Percentiles rank a stretch among this genome's conserved stretches.
These are phyloP conservation scores for Sarcophaga bullata DNA, from an alignment of 1,140 invertebrate species.

Conservation along the genomic window DNA sequence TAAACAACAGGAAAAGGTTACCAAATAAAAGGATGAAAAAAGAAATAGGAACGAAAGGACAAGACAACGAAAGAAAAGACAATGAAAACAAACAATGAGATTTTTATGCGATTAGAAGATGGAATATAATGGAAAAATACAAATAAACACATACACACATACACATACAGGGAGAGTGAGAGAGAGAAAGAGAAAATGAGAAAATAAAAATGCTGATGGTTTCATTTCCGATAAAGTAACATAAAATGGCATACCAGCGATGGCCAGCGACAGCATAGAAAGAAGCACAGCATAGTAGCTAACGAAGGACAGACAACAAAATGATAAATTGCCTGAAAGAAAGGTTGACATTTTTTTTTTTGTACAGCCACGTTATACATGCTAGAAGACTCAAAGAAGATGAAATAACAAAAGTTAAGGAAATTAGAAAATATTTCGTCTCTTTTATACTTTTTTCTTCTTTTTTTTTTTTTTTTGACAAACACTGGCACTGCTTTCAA, in stretches of 20 bases:
- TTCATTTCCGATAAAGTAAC: slow-evolving; percentile 36
- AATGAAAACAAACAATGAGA: slow-evolving; percentile 40
- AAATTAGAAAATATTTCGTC: slow-evolving; percentile 26
- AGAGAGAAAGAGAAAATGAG: no score
- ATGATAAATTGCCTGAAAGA: slow-evolving; percentile 40
- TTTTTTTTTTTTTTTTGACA: no score
- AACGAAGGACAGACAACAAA: slow-evolving; percentile 27
- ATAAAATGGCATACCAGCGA: slow-evolving; percentile 30
- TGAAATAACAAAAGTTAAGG: slow-evolving; percentile 41
- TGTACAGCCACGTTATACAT: not conserved
- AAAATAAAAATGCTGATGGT: slow-evolving; percentile 40
- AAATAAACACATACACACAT: no score
- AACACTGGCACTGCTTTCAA: not conserved
- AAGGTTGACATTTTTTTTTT: slow-evolving; percentile 33
- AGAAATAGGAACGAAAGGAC: not conserved
- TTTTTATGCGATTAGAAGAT: slow-evolving; percentile 30
- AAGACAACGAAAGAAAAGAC: slow-evolving; percentile 23
- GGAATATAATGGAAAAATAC: not conserved
- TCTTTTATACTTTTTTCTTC: no score
- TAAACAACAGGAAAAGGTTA: slow-evolving; percentile 29
- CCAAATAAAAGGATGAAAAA: not conserved
- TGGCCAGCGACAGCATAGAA: slow-evolving; percentile 23
- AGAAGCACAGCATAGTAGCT: slow-evolving; percentile 14
- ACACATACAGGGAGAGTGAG: no score
- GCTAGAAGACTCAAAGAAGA: slow-evolving; percentile 14